phyloP scores from a whole-genome alignment of 2,113 vertebrate species.

The Alethe diademata region DNA sequence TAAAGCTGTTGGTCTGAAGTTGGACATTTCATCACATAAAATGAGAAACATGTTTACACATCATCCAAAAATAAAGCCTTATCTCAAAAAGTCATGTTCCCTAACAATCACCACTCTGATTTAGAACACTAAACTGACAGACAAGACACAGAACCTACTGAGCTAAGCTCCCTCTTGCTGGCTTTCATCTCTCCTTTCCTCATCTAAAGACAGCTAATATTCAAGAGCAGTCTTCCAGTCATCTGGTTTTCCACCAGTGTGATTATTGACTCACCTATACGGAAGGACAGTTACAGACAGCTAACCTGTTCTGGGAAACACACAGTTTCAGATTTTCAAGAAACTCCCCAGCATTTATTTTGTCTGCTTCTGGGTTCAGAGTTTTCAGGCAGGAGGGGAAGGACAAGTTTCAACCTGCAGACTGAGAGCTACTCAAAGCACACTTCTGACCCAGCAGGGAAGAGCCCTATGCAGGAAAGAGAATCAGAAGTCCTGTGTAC shows the following conservation, averaged over 20 bases:
- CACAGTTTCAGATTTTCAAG: background rate
- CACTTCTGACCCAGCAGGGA: background rate
- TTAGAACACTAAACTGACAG: background rate
- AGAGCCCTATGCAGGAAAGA: background rate
- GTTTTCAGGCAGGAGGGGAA: background rate
- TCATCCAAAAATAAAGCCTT: background rate
- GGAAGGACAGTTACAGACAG: background rate
- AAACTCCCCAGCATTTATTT: background rate
- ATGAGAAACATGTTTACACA: background rate
- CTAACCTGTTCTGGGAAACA: background rate
- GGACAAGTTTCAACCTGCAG: background rate
- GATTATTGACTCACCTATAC: background rate
- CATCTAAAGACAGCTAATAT: background rate
- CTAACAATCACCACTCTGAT: background rate
- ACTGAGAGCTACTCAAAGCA: background rate
- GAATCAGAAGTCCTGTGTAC: background rate
- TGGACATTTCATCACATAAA: background rate
- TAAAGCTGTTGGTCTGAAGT: background rate
- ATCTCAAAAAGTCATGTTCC: rapidly evolving
- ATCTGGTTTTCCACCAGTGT: background rate
- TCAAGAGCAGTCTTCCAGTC: background rate
- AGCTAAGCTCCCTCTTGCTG: background rate
- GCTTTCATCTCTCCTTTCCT: background rate
- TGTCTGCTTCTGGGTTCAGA: background rate
- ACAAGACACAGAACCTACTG: background rate